These are phyloP conservation scores for Oscheius sp. DNA, from an alignment of 2,888 invertebrate species.

Conservation along the genomic window DNA sequence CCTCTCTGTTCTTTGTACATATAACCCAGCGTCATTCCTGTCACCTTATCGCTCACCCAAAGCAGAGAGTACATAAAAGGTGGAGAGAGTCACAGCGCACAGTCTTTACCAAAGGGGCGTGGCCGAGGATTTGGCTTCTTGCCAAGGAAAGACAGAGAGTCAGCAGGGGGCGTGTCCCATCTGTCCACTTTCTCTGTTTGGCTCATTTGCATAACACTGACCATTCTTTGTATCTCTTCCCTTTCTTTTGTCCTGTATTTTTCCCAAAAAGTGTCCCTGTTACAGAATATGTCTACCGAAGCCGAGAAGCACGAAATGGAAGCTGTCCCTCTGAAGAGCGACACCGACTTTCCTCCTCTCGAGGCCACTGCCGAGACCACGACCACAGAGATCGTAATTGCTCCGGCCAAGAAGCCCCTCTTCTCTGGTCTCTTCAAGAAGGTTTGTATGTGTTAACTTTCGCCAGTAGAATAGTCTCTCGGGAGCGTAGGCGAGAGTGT, in stretches of 20 bases:
- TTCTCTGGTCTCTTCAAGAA: conserved; percentile 14
- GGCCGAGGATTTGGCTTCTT: conserved; percentile 18
- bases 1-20: not conserved
- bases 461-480: not conserved
- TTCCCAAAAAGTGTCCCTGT: not conserved
- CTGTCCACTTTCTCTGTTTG: conserved; percentile 7
- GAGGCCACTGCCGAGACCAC: conserved; percentile 41
- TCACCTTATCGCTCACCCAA: not conserved
- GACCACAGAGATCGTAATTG: conserved; percentile 9
- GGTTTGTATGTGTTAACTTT: not conserved
- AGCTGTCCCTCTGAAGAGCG: conserved; percentile 65
- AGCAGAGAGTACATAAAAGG: not conserved
- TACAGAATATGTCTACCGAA: conserved; percentile 32
- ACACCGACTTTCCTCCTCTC: conserved; percentile 52
- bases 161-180: conserved; percentile 1
- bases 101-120: not conserved
- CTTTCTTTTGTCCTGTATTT: not conserved
- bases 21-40: not conserved
- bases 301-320: conserved; percentile 59
- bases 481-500: too few relatives aligned
- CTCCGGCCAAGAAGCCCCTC: conserved; percentile 33
- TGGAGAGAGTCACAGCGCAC: not conserved
- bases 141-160: conserved; percentile 15
- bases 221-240: conserved; percentile 2
- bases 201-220: conserved; percentile 29